Evolutionary conservation across 2,888 invertebrate genomes (phyloP).

Genomic region (Flabesymbios commensalis): DNA sequence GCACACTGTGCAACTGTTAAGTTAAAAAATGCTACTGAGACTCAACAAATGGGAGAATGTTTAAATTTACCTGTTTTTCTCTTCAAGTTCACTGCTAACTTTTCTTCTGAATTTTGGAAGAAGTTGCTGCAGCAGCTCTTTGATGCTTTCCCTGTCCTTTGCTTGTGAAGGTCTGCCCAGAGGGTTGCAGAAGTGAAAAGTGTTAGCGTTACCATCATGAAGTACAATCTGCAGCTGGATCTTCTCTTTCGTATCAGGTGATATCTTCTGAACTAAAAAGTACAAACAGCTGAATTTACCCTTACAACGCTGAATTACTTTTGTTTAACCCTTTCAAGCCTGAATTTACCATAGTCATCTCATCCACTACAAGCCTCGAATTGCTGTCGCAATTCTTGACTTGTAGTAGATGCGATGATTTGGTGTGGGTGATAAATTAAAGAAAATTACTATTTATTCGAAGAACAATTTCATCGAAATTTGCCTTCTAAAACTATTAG

Average conservation of each 20-base stretch:
- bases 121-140: conserved; percentile 85
- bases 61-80: conserved; percentile 70
- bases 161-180: conserved; percentile 81
- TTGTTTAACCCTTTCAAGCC: too few relatives aligned
- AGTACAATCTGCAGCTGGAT: conserved; percentile 96
- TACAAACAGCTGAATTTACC: not conserved
- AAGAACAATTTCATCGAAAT: too few relatives aligned
- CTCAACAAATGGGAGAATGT: too few relatives aligned
- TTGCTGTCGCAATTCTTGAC: too few relatives aligned
- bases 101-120: conserved; percentile 92
- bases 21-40: too few relatives aligned
- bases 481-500: too few relatives aligned
- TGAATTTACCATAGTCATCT: too few relatives aligned
- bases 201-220: conserved; percentile 90
- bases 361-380: too few relatives aligned
- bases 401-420: too few relatives aligned
- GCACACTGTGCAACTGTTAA: not conserved
- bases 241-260: conserved; percentile 93
- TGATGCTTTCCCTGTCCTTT: conserved; percentile 89
- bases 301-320: too few relatives aligned
- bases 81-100: conserved; percentile 86
- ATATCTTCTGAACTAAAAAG: conserved; percentile 85
- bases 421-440: too few relatives aligned
- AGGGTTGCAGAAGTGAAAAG: conserved; percentile 95
- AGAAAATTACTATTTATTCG: too few relatives aligned